Evolutionary conservation across 2,113 vertebrate species (phyloP), one percentile per base, ranked within the genome.

Genomic region (Chloropsis cyanopogon): DNA sequence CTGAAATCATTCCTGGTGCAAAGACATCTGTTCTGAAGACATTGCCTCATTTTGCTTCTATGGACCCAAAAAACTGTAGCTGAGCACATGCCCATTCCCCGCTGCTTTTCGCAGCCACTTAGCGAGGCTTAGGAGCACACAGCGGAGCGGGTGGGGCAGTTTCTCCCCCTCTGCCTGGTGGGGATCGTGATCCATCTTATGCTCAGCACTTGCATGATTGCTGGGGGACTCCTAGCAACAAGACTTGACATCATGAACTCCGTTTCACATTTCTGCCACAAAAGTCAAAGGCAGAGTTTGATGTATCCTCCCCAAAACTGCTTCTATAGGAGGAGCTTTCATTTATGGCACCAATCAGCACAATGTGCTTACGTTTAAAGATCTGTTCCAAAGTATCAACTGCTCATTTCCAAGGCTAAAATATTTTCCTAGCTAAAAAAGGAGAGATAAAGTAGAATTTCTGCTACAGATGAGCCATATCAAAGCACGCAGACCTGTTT

Each of bases 381-480:
- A 63, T 70, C 59, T 86, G 16, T 78, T 92, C 72, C 76, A 65
- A 90, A 61, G 82, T 23, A 66, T 37, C 49, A 47, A 12, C 64
- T 63, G 44, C 53, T 90, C 71, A 57, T 91, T 96, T 88, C 83
- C 82, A 90, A 78, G 56, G 52, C 35, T 88, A 54, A 90, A 90
- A 93, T 88, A 88, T 73, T 94, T 94, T 88, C 52, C 47, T 91
- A 71, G 72, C 29, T 65, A 60, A 86, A 81, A 83, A 69, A 37
- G 46, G 23, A 26, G 19, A 4, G 68, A 88, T 81, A 91, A 93
- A 95, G 47, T 49, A 60, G 52, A 75, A 86, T 84, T 78, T 81
- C 69, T 84, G 77, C 83, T 71, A 26, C 72, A 94, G 92, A 93
- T 92, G 86, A 95, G 64, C 80, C 52, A n/a, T 64, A 46, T 63